Conservation (phyloP, 2,797 vertebrate genomes). For the Rhinoraja longicauda region DNA sequence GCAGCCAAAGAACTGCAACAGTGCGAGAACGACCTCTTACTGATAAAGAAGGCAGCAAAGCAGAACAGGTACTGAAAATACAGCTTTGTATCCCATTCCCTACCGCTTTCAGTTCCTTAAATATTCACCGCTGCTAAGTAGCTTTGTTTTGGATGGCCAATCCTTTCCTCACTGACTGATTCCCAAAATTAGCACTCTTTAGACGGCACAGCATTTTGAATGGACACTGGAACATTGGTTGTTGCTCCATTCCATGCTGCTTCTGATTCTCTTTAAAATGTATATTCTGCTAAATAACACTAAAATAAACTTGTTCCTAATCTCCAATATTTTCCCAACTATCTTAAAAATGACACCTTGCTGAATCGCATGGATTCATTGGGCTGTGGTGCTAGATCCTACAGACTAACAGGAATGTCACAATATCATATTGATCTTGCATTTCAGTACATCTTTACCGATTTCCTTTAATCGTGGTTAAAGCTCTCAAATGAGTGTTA, state of each 20-base stretch:
- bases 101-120: constrained; percentile 30
- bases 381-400: background rate
- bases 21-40: constrained; percentile 72
- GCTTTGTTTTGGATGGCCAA: constrained; percentile 23
- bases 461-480: background rate
- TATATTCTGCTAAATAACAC: background rate
- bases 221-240: constrained; percentile 16
- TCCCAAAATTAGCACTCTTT: background rate
- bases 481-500: background rate
- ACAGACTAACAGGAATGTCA: constrained; percentile 6
- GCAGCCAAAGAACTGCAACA: constrained; percentile 94
- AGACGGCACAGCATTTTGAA: constrained; percentile 34
- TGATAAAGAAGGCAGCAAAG: constrained; percentile 82
- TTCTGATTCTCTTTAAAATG: background rate
- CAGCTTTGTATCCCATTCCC: constrained; percentile 44
- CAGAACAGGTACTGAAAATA: constrained; percentile 83
- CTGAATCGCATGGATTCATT: constrained; percentile 18
- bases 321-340: background rate
- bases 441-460: background rate
- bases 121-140: constrained; percentile 11
- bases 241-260: constrained; percentile 9
- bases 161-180: constrained; percentile 6
- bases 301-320: background rate
- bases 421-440: background rate
- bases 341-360: constrained; percentile 12